A percentile compares a stretch with the other conserved stretches of the same genome.
Conservation (phyloP, 2,113 vertebrate species). For the Trinectes maculatus region DNA sequence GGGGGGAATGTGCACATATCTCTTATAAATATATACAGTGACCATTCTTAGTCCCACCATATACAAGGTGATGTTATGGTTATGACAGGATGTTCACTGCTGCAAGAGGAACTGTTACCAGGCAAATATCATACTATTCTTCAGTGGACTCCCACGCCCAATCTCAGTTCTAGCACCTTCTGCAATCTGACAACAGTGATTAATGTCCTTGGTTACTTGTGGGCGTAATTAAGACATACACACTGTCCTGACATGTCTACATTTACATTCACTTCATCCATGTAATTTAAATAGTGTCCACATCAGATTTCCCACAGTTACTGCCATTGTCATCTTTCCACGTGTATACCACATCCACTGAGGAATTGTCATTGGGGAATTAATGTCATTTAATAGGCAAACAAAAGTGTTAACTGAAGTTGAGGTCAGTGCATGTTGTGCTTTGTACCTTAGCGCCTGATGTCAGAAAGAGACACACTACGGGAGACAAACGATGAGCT, state of each 20-base stretch:
- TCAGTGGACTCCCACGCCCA: conserved; percentile 50
- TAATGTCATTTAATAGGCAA: too few relatives aligned
- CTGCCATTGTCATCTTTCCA: too few relatives aligned
- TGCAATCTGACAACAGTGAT: conserved; percentile 54
- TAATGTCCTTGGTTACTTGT: conserved; percentile 37
- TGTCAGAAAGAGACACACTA: conserved; percentile 86
- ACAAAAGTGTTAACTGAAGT: background rate
- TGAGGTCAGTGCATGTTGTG: background rate
- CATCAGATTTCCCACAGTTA: too few relatives aligned
- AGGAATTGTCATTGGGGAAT: too few relatives aligned
- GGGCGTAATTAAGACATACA: conserved; percentile 26
- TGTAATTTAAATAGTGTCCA: too few relatives aligned
- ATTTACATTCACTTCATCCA: conserved; percentile 10
- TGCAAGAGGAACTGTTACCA: conserved; percentile 34
- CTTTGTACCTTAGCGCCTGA: conserved; percentile 80
- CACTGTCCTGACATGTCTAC: conserved; percentile 16
- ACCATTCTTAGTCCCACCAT: background rate
- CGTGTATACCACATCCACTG: too few relatives aligned
- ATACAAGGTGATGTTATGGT: conserved; percentile 3
- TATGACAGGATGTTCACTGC: background rate
- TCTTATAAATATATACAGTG: too few relatives aligned
- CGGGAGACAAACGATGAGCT: conserved; percentile 91
- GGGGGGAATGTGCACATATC: background rate
- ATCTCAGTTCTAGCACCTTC: conserved; percentile 53
- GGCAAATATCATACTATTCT: conserved; percentile 49